Percentiles rank a stretch among this genome's conserved stretches.
Conservation (phyloP, 1,140 invertebrate genomes). For the Chelonus insularis region DNA sequence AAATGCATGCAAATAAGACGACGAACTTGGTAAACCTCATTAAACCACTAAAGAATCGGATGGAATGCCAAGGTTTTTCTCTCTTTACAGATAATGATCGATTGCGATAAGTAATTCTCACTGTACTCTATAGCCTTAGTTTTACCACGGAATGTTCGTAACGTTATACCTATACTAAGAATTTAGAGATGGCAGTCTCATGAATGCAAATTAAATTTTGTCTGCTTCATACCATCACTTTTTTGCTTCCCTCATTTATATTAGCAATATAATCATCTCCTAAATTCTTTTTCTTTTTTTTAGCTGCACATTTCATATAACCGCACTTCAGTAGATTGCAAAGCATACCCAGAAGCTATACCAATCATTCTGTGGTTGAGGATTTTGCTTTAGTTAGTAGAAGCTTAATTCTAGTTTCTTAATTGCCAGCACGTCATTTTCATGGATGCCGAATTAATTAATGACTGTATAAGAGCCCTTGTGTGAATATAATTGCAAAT, state of each 20-base stretch:
- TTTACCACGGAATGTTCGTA: slow-evolving; percentile 1
- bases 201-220: slow-evolving; percentile 25
- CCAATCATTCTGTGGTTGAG: too few species aligned
- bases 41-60: neutral
- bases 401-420: too few species aligned
- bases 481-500: too few species aligned
- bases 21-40: neutral
- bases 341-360: too few species aligned
- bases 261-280: neutral
- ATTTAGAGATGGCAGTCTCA: slow-evolving; percentile 16
- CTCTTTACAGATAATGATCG: neutral
- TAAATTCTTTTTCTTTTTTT: too few species aligned
- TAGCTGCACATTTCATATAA: too few species aligned
- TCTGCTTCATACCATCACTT: neutral
- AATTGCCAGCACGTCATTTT: too few species aligned
- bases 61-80: neutral
- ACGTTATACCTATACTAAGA: neutral
- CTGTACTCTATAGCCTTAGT: neutral
- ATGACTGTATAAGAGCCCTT: too few species aligned
- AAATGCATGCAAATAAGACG: neutral
- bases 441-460: too few species aligned
- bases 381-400: too few species aligned
- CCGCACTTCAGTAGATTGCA: too few species aligned
- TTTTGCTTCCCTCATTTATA: neutral
- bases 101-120: slow-evolving; percentile 3